Conservation (phyloP, 2,888 invertebrate genomes). For the Furcula furcula region DNA sequence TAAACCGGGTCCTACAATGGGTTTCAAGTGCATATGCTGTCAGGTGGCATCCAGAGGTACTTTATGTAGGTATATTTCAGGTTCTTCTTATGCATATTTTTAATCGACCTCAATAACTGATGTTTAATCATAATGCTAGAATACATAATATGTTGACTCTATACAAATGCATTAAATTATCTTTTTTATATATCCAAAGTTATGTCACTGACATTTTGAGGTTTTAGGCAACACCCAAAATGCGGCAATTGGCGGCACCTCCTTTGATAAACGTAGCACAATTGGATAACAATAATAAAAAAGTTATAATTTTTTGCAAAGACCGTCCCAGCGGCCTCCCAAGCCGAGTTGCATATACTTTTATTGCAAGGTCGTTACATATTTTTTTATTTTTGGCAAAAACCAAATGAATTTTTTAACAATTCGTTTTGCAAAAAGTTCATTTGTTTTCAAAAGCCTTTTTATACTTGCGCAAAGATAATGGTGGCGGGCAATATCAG, state of each 20-base stretch:
- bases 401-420: conserved; percentile 48
- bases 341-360: conserved; percentile 33
- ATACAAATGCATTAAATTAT: no score
- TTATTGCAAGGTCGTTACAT: conserved; percentile 36
- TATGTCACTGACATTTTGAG: conserved; percentile 18
- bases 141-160: no score
- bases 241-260: conserved; percentile 33
- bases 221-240: neutral
- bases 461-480: conserved; percentile 55
- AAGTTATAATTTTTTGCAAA: conserved; percentile 32
- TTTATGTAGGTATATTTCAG: conserved; percentile 20
- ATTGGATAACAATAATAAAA: conserved; percentile 35
- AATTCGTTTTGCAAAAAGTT: conserved; percentile 58
- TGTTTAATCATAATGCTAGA: neutral
- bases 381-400: conserved; percentile 53
- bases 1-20: conserved; percentile 9
- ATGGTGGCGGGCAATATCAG: conserved; percentile 32
- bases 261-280: conserved; percentile 41
- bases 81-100: conserved; percentile 2
- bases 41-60: conserved; percentile 54
- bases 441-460: conserved; percentile 42
- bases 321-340: conserved; percentile 46
- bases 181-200: no score
- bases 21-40: conserved; percentile 50
- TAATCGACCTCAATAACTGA: neutral